Conservation (phyloP, 2,888 invertebrate genomes). For the Athalia cordata region DNA sequence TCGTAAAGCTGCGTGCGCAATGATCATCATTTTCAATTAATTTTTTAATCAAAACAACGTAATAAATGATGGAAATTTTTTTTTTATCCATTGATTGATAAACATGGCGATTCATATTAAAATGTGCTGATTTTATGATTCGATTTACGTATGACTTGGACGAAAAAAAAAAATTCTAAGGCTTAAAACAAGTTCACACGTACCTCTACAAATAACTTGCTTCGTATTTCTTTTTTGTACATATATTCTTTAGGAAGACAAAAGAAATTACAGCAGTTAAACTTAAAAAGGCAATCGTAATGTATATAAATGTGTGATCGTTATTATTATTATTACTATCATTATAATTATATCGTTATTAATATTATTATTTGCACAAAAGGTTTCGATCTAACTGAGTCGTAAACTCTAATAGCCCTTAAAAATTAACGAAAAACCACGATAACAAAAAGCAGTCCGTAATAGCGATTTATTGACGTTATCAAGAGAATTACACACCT, state of each 20-base stretch:
- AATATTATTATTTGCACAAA: conserved; percentile 20
- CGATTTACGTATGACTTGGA: too few species aligned
- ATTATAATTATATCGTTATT: background rate
- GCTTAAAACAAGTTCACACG: background rate
- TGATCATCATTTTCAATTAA: conserved; percentile 16
- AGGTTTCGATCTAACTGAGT: background rate
- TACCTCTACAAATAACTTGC: background rate
- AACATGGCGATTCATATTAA: too few species aligned
- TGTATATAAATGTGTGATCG: conserved; percentile 1
- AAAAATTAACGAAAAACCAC: background rate
- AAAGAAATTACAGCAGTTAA: background rate
- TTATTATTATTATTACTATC: background rate
- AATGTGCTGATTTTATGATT: too few species aligned
- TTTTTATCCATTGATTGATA: background rate
- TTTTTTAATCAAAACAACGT: background rate
- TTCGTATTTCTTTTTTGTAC: background rate
- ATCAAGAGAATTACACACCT: background rate
- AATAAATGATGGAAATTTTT: background rate
- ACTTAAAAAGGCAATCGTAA: background rate
- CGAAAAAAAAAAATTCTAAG: background rate
- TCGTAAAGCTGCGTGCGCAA: conserved; percentile 14
- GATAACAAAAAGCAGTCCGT: background rate
- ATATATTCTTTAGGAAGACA: background rate
- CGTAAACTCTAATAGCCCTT: background rate
- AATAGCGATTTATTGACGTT: background rate